Conservation (phyloP, 1,140 invertebrate genomes). For the Neodiprion fabricii region DNA sequence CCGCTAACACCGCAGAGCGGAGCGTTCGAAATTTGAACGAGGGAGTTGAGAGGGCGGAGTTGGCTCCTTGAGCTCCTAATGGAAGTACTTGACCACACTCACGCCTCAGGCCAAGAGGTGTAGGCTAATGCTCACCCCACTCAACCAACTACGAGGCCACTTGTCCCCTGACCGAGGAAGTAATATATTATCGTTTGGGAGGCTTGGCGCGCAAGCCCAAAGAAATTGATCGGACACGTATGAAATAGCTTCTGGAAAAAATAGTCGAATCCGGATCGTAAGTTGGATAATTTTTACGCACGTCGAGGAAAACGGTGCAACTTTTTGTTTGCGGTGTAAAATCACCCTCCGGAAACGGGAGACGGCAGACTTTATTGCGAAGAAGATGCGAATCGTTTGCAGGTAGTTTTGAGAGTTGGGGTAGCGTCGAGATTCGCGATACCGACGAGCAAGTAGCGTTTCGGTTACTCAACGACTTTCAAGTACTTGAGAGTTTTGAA, state of each 20-base stretch:
- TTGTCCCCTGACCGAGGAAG: not conserved
- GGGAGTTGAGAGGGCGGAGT: not conserved
- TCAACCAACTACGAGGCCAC: not conserved
- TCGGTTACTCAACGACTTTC: not conserved
- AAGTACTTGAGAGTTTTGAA: not conserved
- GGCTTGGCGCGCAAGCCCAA: not conserved
- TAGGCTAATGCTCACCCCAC: not conserved
- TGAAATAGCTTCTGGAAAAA: too few species aligned
- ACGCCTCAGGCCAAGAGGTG: not conserved
- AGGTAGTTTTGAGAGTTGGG: not conserved
- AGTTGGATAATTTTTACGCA: too few species aligned
- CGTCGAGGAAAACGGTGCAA: too few species aligned
- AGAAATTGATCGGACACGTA: too few species aligned
- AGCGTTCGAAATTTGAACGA: constrained; percentile 7
- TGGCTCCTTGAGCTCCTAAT: not conserved
- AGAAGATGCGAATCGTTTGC: too few species aligned
- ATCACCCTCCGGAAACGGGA: too few species aligned
- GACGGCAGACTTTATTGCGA: too few species aligned
- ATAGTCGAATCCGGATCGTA: too few species aligned
- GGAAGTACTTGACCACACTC: not conserved
- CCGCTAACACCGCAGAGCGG: not conserved
- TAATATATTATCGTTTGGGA: not conserved
- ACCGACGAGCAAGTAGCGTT: not conserved
- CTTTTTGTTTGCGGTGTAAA: too few species aligned
- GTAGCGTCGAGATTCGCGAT: not conserved